Evolutionary conservation across 2,888 invertebrate species (phyloP).

Genomic region (Iselma pallidipennis): DNA sequence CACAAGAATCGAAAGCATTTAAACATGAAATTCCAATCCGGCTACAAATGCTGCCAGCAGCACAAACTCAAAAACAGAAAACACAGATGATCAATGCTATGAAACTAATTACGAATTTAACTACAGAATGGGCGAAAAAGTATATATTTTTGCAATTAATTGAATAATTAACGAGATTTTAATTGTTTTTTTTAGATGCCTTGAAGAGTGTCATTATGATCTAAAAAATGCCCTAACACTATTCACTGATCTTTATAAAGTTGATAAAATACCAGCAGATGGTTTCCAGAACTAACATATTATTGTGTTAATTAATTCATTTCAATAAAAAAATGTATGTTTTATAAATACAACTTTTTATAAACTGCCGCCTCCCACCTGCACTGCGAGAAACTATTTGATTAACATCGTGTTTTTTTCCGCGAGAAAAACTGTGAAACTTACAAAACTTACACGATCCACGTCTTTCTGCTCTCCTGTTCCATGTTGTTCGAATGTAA

Average conservation of each 20-base stretch:
- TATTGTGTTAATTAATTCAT: not conserved
- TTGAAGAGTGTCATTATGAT: conserved; percentile 68
- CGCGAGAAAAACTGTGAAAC: not conserved
- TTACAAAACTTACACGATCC: not conserved
- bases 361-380: no score
- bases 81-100: conserved; percentile 41
- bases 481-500: conserved; percentile 1
- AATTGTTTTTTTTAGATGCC: conserved; percentile 58
- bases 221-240: conserved; percentile 58
- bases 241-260: conserved; percentile 55
- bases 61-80: conserved; percentile 39
- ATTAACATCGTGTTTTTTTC: not conserved
- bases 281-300: conserved; percentile 19
- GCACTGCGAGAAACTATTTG: no score
- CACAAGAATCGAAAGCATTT: conserved; percentile 42
- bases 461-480: not conserved
- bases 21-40: conserved; percentile 33
- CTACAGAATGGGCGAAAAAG: conserved; percentile 49
- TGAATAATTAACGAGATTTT: not conserved
- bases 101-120: conserved; percentile 43
- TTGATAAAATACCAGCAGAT: conserved; percentile 48
- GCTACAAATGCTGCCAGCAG: conserved; percentile 28
- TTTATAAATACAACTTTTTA: no score
- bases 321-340: not conserved
- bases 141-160: conserved; percentile 34